Evolutionary conservation across 1,140 invertebrate species (phyloP), one percentile per base, ranked within the genome.

Genomic region (Drosophila equinoxialis): DNA sequence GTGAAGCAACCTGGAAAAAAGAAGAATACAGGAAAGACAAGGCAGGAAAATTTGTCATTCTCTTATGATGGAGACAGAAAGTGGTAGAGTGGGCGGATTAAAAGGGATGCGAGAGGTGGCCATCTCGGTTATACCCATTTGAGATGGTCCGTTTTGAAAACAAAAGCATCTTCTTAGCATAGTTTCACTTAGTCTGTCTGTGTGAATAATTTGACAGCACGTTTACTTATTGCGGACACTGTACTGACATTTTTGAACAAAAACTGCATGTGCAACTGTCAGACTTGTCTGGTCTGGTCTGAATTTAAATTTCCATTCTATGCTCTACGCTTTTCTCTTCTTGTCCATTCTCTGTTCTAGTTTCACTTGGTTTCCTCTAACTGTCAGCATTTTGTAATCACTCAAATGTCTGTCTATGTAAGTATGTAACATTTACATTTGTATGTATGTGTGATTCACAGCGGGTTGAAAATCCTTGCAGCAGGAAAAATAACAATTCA

Each of bases 191-290:
- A 20, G 48, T 42, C 45, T 14, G 17, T 51, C 17, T 62, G 79
- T 75, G 82, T 86, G 81, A 85, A 81, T 79, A 86, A 76, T 85
- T 84, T 74, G 67, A 81, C 82, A 79, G 78, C 68, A 64, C 45
- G 51, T 63, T 78, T 75, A 65, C 76, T 68, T 76, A 75, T 68
- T 65, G 61, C 26, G 42, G 68, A 61, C 73, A 71, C 68, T 85
- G 77, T 78, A 59, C 68, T 68, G 51, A 59, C 23, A 74, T 81
- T 75, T 84, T 85, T 58, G 42, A 54, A 45, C 45, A 71, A 74
- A 63, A 78, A 55, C 8, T 63, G 45, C 23, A 78, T 64, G 6
- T 60, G 51, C 63, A 60, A 13, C 51, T 65, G 68, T 83, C 66
- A 73, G 70, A 48, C 61, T 48, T 74, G 76, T 71, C 80, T 75